Evolutionary conservation across 2,888 invertebrate genomes (phyloP).

Genomic region (Caenorhabditis sp.): DNA sequence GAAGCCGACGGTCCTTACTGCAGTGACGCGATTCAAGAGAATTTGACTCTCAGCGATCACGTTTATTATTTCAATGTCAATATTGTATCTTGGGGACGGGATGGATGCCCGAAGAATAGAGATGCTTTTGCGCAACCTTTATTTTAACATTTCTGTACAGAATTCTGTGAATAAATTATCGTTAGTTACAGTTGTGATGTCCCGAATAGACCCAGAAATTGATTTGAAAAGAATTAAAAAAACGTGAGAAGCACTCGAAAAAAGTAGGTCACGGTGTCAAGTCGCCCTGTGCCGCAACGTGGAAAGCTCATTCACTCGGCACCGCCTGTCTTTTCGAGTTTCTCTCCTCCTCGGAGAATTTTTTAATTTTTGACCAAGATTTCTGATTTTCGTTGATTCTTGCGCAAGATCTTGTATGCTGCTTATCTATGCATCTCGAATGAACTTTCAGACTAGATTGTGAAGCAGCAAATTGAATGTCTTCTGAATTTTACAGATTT

Average conservation of each 20-base stretch:
- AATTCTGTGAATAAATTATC: background rate
- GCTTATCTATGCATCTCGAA: too few species aligned
- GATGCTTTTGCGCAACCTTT: slow-evolving; percentile 47
- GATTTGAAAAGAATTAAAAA: background rate
- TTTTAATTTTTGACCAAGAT: background rate
- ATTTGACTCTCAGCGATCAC: slow-evolving; percentile 17
- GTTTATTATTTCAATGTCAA: slow-evolving; percentile 51
- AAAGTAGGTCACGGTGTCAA: slow-evolving; percentile 17
- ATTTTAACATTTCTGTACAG: background rate
- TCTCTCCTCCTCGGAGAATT: background rate
- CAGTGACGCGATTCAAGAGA: slow-evolving; percentile 17
- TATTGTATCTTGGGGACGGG: slow-evolving; percentile 45
- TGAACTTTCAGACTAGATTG: too few species aligned
- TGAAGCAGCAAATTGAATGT: too few species aligned
- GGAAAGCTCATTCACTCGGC: background rate
- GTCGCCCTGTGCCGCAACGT: background rate
- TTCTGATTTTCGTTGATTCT: background rate
- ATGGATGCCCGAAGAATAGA: slow-evolving; percentile 57
- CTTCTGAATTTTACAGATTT: too few species aligned
- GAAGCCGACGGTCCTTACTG: slow-evolving; percentile 56
- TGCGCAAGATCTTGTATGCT: too few species aligned
- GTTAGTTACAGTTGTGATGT: too few species aligned
- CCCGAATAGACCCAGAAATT: background rate
- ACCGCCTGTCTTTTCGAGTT: background rate
- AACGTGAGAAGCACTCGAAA: background rate